Conservation (phyloP, 2,888 invertebrate genomes). For the Callyntrura sp. region DNA sequence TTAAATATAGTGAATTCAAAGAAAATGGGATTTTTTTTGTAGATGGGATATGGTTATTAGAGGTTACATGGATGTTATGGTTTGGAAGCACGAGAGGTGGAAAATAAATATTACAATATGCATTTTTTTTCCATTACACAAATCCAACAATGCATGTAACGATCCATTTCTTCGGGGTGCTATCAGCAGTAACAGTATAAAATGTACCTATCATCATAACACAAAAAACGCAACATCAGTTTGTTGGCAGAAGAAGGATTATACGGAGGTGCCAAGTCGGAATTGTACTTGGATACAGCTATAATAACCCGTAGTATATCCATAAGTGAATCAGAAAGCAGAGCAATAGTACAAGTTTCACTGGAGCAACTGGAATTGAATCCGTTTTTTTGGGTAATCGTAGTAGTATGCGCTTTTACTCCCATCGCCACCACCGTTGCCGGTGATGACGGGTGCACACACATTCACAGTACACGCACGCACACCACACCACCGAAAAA, state of each 20-base stretch:
- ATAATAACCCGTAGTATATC: not conserved
- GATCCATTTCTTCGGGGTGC: constrained; percentile 7
- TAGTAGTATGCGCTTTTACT: constrained; percentile 12
- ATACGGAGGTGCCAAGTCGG: constrained; percentile 31
- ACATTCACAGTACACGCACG: not conserved
- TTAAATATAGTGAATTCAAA: constrained; percentile 52
- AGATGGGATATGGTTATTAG: constrained; percentile 57
- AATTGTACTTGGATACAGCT: not conserved
- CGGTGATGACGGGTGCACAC: constrained; percentile 1
- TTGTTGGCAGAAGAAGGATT: not conserved
- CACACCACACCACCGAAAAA: not conserved
- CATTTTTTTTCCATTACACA: constrained; percentile 37
- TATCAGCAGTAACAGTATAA: not conserved
- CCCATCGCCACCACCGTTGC: not conserved
- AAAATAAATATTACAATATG: constrained; percentile 58
- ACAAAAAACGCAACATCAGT: constrained; percentile 6
- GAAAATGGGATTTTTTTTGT: constrained; percentile 48
- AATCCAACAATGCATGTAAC: constrained; percentile 68
- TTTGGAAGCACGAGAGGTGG: constrained; percentile 59
- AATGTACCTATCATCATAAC: constrained; percentile 23
- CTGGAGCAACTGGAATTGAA: constrained; percentile 41
- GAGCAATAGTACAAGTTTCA: not conserved
- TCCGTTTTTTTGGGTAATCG: constrained; percentile 19
- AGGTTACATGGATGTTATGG: constrained; percentile 60
- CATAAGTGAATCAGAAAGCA: not conserved